Base-by-base conservation (phyloP, 2,888 invertebrate genomes). In the Pseudoips prasinana region DNA sequence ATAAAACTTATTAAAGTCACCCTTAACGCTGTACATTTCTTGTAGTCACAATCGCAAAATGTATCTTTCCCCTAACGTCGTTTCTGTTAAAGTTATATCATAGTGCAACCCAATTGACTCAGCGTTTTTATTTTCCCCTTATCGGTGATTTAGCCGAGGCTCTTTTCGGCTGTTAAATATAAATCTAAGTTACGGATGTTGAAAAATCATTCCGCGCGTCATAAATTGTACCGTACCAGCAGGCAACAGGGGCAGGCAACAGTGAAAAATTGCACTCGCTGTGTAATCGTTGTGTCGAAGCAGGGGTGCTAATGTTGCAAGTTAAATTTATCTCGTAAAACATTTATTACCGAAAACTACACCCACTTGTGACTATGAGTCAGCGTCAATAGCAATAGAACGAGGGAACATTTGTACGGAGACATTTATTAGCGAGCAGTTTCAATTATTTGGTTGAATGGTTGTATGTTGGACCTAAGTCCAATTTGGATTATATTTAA, bases 201-300 rank as follows among this genome's bases (percentile, higher is more conserved):
- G 82, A 84, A 82, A 86, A 85, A 85, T 85, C 80, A 82, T 82
- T 78, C 74, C 64, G 64, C 65, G 74, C 71, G 70, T 84, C 83
- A 84, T 84, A 85, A 83, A 83, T 85, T 77, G 76, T 80, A 70
- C 52, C 55, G 54, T 46, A 57, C 58, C 60, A 61, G 72, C 75
- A 68, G 78, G 80, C 62, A 61, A 72, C 75, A 68, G 78, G 80
- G 82, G 81, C 64, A 74, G 66, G 67, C 71, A 74, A 64, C 75
- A 73, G 73, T 86, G 85, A 84, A 83, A 84, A 81, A 84, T 84
- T 78, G 77, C 82, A 78, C 65, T 69, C 70, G 69, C 70, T 66
- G 61, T 73, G 79, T 82, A 81, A 79, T 79, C 78, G 74, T 64
- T 71, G 68, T 73, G 75, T 74, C 73, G 81, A 73, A 74, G 67